Evolutionary conservation across 2,888 invertebrate species (phyloP).

Genomic region (Ephialtes manifestator): DNA sequence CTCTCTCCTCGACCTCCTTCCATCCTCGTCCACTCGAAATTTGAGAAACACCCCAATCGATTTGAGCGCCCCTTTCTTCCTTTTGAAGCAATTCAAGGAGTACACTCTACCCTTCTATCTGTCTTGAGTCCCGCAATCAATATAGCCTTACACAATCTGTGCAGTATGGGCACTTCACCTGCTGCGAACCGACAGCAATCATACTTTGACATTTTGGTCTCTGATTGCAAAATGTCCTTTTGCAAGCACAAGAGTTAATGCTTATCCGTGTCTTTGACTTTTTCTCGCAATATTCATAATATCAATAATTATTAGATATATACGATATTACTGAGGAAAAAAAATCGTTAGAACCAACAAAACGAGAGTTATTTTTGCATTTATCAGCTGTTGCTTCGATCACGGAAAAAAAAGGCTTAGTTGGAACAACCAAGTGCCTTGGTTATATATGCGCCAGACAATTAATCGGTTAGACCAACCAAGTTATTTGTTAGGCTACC

Average conservation of each 20-base stretch:
- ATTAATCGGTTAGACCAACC: no score
- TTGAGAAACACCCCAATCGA: slow-evolving; percentile 68
- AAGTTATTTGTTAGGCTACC: no score
- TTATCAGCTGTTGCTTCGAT: no score
- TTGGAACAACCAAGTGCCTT: no score
- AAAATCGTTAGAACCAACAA: no score
- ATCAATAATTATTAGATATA: no score
- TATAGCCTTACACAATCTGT: slow-evolving; percentile 27
- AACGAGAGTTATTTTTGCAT: no score
- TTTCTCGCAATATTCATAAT: slow-evolving; percentile 8
- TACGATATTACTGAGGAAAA: no score
- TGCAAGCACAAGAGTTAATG: slow-evolving; percentile 43
- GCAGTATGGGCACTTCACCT: slow-evolving; percentile 5
- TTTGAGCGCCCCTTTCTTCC: slow-evolving; percentile 45
- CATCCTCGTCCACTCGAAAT: slow-evolving; percentile 60
- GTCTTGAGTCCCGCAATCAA: slow-evolving; percentile 37
- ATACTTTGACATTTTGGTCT: slow-evolving; percentile 30
- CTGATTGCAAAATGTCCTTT: slow-evolving; percentile 39
- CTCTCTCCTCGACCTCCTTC: slow-evolving; percentile 53
- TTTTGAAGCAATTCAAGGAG: slow-evolving; percentile 45
- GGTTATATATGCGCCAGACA: no score
- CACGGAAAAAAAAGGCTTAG: no score
- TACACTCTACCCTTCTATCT: slow-evolving; percentile 11
- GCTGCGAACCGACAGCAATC: slow-evolving; percentile 14
- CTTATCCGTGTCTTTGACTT: slow-evolving; percentile 53